phyloP scores from a whole-genome alignment of 2,888 invertebrate species.

The Clepsis dumicolana region DNA sequence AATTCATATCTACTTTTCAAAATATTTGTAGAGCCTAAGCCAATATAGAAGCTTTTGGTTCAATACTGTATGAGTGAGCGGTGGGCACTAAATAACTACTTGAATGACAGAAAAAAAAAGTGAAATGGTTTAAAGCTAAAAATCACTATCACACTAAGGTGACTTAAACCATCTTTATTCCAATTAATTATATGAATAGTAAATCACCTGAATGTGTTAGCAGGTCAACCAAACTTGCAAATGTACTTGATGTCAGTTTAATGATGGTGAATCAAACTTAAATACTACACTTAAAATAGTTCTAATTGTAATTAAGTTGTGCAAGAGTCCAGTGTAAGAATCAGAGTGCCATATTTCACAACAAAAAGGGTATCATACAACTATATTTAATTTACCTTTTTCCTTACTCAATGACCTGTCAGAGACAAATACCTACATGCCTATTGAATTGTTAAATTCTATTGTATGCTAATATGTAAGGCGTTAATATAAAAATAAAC shows the following conservation, averaged over 20 bases:
- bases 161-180: neutral
- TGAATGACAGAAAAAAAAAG: conserved; percentile 18
- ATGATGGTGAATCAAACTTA: conserved; percentile 7
- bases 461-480: neutral
- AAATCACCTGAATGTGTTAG: conserved; percentile 11
- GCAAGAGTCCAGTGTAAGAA: conserved; percentile 41
- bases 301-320: conserved; percentile 37
- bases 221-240: neutral
- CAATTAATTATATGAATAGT: neutral
- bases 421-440: neutral
- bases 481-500: no score
- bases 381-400: conserved; percentile 10
- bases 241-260: neutral
- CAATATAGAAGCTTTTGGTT: conserved; percentile 10
- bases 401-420: conserved; percentile 1
- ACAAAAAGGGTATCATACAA: conserved; percentile 1
- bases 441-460: neutral
- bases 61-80: neutral
- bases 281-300: conserved; percentile 26
- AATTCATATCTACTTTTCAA: conserved; percentile 12
- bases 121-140: conserved; percentile 17
- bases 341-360: conserved; percentile 39
- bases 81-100: neutral
- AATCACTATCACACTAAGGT: conserved; percentile 21
- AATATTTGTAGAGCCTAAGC: conserved; percentile 17